A percentile compares a stretch with the other conserved stretches of the same genome.
Evolutionary conservation across 2,797 vertebrate genomes (phyloP).

Genomic region (Bradypus variegatus): DNA sequence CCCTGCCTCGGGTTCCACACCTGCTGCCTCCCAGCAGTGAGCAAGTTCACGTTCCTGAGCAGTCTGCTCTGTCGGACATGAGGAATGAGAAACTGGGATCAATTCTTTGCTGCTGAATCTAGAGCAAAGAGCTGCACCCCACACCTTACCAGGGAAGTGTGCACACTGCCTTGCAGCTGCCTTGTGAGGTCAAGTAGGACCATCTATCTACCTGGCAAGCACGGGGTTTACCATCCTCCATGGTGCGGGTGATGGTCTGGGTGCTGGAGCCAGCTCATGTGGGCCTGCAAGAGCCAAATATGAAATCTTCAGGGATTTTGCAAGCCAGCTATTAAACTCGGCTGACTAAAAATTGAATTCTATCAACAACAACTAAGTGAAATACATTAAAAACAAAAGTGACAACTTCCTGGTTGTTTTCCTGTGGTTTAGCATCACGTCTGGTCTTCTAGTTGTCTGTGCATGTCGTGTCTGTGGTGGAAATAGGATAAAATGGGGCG

Average conservation of each 20-base stretch:
- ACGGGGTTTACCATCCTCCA: rapidly evolving
- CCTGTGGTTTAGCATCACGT: neutral
- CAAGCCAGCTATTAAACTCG: neutral
- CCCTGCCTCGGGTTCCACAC: neutral
- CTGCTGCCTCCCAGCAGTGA: neutral
- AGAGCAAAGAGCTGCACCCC: neutral
- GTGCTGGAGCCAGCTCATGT: neutral
- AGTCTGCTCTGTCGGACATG: neutral
- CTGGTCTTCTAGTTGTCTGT: neutral
- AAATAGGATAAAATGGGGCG: rapidly evolving
- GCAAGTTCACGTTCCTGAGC: neutral
- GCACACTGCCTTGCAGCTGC: neutral
- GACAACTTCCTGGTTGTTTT: neutral
- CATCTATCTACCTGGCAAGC: neutral
- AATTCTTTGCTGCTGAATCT: neutral
- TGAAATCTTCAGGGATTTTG: neutral
- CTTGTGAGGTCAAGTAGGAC: neutral
- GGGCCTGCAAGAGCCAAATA: neutral
- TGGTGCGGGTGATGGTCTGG: rapidly evolving
- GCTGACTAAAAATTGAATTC: neutral
- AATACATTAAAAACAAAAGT: neutral
- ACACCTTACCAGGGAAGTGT: neutral
- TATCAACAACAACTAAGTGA: neutral
- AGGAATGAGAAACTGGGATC: neutral
- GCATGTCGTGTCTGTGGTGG: neutral